Evolutionary conservation across 2,888 invertebrate genomes (phyloP), one percentile per base, ranked within the genome.

Genomic region (Eurytoma californica): DNA sequence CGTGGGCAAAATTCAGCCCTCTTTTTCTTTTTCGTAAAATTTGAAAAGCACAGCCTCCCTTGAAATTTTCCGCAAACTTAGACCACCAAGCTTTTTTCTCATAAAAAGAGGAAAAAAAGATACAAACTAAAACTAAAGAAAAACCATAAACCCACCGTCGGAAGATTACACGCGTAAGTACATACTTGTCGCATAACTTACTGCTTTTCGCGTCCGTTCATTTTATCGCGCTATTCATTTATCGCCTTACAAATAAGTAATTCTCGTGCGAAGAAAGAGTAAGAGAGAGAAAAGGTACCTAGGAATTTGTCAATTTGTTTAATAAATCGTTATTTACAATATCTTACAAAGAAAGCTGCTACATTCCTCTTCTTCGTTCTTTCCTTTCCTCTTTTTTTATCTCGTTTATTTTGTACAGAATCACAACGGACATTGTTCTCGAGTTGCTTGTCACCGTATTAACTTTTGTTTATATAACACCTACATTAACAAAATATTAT

Each of bases 261-360:
- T 84, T 82, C 83, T 82, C 83, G 84, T 81, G 83, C 83, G 84
- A 84, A 85, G 85, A 86, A 85, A 86, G 84, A 86, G 84, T 84
- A 83, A 85, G 82, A 84, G 80, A 85, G 84, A 85, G 84, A 85
- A 84, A 85, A 85, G 85, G 82, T 86, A 87, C 86, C 86, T 86
- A 88, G 84, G 85, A 88, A 88, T 86, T 89, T 87, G 86, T 89
- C 88, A 89, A 89, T 88, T 88, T 86, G 84, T 84, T 88, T 86
- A 89, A 88, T 88, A 89, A 89, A 88, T 87, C 86, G 89, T 89
- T 90, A 90, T 90, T 85, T 90, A 90, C 90, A 90, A 88, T 90
- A 90, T 90, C 80, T 89, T 90, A 90, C 90, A 90, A 89, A 89
- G 87, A 90, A 90, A 90, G 86, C 85, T 86, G 87, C 86, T 86